These are phyloP conservation scores for Camponotus pennsylvanicus DNA, from an alignment of 1,140 invertebrate genomes.

Conservation along the genomic window DNA sequence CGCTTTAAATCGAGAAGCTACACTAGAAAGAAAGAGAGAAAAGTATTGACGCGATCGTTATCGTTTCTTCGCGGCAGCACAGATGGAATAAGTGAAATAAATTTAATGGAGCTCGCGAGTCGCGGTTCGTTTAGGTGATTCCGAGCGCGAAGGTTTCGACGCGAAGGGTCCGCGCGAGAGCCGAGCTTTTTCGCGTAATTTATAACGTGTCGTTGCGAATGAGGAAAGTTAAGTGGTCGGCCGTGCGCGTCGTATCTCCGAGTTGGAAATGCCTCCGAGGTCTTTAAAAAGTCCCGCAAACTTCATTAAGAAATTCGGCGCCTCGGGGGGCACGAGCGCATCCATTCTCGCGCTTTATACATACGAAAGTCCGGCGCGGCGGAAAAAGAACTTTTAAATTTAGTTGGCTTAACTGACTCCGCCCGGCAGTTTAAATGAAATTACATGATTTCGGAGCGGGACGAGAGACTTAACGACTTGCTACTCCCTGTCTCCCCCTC, in stretches of 20 bases:
- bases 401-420: conserved; percentile 65
- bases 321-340: conserved; percentile 50
- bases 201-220: conserved; percentile 61
- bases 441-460: conserved; percentile 54
- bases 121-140: conserved; percentile 15
- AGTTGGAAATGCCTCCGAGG: conserved; percentile 52
- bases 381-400: conserved; percentile 64
- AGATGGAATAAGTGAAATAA: conserved; percentile 19
- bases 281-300: conserved; percentile 63
- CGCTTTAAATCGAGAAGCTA: neutral
- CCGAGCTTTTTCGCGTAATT: conserved; percentile 17
- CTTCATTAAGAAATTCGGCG: conserved; percentile 65
- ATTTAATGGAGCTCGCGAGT: conserved; percentile 6
- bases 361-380: conserved; percentile 55
- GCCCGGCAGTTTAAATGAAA: conserved; percentile 54
- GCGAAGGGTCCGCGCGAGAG: neutral
- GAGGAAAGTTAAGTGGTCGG: conserved; percentile 61
- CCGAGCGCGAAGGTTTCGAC: neutral
- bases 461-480: conserved; percentile 50
- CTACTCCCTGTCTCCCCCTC: neutral
- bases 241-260: conserved; percentile 53
- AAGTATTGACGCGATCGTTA: neutral
- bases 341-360: conserved; percentile 57
- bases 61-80: neutral
- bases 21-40: neutral